phyloP scores from a whole-genome alignment of 1,140 invertebrate species.

The Anthonomus grandis region DNA sequence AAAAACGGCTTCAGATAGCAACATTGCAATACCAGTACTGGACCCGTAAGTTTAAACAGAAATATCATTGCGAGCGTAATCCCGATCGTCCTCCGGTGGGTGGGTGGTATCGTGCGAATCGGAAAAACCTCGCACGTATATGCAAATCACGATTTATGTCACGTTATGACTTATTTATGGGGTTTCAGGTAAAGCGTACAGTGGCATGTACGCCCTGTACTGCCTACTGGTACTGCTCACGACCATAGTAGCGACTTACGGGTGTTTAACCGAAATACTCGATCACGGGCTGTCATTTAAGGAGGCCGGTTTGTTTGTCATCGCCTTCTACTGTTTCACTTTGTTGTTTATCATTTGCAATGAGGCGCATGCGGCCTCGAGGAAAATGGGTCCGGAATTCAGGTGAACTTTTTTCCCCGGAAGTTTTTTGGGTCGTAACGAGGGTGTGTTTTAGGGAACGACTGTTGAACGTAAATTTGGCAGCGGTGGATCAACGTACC shows the following conservation, averaged over 20 bases:
- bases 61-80: too few relatives aligned
- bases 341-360: conserved; percentile 66
- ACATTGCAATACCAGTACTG: too few relatives aligned
- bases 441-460: conserved; percentile 52
- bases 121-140: too few relatives aligned
- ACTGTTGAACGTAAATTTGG: conserved; percentile 61
- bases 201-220: conserved; percentile 68
- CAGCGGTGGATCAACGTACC: conserved; percentile 57
- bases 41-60: too few relatives aligned
- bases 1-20: too few relatives aligned
- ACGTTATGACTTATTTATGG: too few relatives aligned
- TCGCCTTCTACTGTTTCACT: conserved; percentile 64
- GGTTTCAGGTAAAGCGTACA: conserved; percentile 58
- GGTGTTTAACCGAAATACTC: conserved; percentile 63
- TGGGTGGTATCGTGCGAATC: too few relatives aligned
- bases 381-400: conserved; percentile 63
- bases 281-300: conserved; percentile 66
- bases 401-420: too few relatives aligned
- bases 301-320: conserved; percentile 64
- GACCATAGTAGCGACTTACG: conserved; percentile 64
- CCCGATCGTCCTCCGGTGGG: too few relatives aligned
- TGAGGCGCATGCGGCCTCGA: conserved; percentile 62
- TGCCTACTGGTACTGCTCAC: conserved; percentile 67
- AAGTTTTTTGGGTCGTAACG: too few relatives aligned
- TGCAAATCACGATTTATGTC: too few relatives aligned